Base-by-base conservation (phyloP, 2,888 invertebrate genomes). In the Petrophora chlorosata region DNA sequence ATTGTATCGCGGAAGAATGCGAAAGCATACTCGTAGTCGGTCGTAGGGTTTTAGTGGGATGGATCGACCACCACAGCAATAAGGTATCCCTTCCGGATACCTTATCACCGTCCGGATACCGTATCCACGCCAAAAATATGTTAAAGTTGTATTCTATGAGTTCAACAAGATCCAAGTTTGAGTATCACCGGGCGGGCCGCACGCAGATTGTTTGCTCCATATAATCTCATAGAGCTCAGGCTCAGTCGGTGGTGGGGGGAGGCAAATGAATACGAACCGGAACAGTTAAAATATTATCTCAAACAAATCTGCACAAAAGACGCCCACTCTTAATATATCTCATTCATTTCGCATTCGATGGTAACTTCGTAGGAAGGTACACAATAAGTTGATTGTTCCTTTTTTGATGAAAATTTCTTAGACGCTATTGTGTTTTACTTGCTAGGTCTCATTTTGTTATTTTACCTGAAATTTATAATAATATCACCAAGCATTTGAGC, bases 191-290 rank as follows among this genome's bases (percentile, higher is more conserved):
- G 41, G 36, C 33, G 26, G 12, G 15, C 30, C 53, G 63, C 55
- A 73, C 66, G 72, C 65, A 75, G 74, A 82, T 82, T 81, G 79
- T 81, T 79, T 78, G 79, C 78, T 79, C 77, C 76, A 79, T 78
- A 79, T 82, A 84, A 84, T 84, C 79, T 79, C 76, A 81, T 82
- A 82, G 73, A 68, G 66, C 64, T 56, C 53, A n/a, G n/a, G n/a
- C n/a, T n/a, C n/a, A n/a, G n/a, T n/a, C 5, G 30, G 35, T 62
- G 64, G 54, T 60, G 50, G 53, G 56, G 65, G 61, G 67, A 60
- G 61, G 62, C 61, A 73, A 75, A 76, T 77, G 79, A 78, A 76
- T 76, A 73, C 76, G 65, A 65, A 62, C 35, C 56, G 48, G 59
- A 59, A 56, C 73, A 55, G 71, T 76, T 82, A 73, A 79, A 80